Conservation (phyloP, 2,797 vertebrate species). For the Scomberomorus guttatus region DNA sequence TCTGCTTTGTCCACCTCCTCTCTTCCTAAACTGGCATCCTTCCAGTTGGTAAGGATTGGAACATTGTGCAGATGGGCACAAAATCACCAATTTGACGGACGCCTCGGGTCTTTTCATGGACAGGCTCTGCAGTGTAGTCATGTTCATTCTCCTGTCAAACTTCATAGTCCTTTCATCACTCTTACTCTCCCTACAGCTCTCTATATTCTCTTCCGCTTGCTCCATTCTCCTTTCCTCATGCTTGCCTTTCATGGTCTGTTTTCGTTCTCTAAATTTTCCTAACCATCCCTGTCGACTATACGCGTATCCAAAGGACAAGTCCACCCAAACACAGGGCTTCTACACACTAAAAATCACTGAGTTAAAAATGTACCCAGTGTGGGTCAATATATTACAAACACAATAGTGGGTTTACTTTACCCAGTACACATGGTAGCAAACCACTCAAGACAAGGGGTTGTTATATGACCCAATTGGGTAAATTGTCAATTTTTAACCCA, state of each 20-base stretch:
- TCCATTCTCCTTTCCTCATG: conserved; percentile 9
- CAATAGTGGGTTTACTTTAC: too few species aligned
- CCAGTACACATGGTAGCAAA: too few species aligned
- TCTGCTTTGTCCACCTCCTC: conserved; percentile 39
- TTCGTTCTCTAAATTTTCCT: conserved; percentile 8
- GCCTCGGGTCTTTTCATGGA: conserved; percentile 67
- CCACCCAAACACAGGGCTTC: too few species aligned
- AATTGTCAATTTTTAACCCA: too few species aligned
- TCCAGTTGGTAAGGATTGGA: conserved; percentile 61
- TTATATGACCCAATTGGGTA: too few species aligned
- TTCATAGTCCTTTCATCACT: conserved; percentile 70
- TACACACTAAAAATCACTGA: too few species aligned
- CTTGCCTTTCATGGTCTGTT: conserved; percentile 26
- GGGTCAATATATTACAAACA: too few species aligned
- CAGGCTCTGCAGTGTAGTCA: conserved; percentile 62
- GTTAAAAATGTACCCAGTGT: too few species aligned
- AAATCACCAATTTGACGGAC: conserved; percentile 66
- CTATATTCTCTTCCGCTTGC: conserved; percentile 18
- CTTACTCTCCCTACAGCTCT: conserved; percentile 45
- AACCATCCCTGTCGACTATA: background rate
- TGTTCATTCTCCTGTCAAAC: conserved; percentile 74
- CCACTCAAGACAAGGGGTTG: too few species aligned
- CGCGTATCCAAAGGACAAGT: background rate
- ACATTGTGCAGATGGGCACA: conserved; percentile 75
- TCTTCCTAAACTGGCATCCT: conserved; percentile 53